A percentile compares a stretch with the other conserved stretches of the same genome.
Conservation (phyloP, 2,888 invertebrate species). For the Yponomeuta malinellus region DNA sequence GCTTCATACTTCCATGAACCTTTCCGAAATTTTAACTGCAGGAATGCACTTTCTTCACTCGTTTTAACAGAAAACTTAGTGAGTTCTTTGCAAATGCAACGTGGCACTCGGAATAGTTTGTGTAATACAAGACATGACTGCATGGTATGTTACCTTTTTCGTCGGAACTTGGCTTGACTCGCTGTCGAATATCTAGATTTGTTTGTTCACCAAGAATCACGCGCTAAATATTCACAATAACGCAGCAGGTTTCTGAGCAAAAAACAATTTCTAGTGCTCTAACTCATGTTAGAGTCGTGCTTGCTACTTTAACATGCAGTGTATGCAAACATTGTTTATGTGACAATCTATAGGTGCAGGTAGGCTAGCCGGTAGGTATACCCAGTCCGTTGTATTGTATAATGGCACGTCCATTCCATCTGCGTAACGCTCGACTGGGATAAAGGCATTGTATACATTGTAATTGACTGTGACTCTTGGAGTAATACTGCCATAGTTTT, state of each 20-base stretch:
- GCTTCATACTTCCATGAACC: too few relatives aligned
- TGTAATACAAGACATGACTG: too few relatives aligned
- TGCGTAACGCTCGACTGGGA: not conserved
- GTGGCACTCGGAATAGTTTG: too few relatives aligned
- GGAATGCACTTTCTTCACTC: too few relatives aligned
- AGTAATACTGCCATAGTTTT: not conserved
- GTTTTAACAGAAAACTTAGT: too few relatives aligned
- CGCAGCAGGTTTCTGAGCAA: not conserved
- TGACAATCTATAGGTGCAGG: not conserved
- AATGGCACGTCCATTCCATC: not conserved
- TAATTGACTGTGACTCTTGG: not conserved
- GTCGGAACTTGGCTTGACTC: too few relatives aligned
- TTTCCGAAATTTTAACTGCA: too few relatives aligned
- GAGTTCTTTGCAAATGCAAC: too few relatives aligned
- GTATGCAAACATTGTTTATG: not conserved
- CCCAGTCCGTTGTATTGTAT: not conserved
- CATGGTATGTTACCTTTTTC: too few relatives aligned
- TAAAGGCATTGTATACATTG: not conserved
- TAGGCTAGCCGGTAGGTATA: not conserved
- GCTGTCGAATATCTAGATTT: too few relatives aligned
- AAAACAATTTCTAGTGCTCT: not conserved
- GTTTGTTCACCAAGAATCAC: too few relatives aligned
- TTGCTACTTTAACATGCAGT: not conserved
- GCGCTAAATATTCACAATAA: not conserved
- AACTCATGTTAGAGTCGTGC: not conserved